These are phyloP conservation scores for Peribatodes rhomboidaria DNA, from an alignment of 2,888 invertebrate species.

Conservation along the genomic window DNA sequence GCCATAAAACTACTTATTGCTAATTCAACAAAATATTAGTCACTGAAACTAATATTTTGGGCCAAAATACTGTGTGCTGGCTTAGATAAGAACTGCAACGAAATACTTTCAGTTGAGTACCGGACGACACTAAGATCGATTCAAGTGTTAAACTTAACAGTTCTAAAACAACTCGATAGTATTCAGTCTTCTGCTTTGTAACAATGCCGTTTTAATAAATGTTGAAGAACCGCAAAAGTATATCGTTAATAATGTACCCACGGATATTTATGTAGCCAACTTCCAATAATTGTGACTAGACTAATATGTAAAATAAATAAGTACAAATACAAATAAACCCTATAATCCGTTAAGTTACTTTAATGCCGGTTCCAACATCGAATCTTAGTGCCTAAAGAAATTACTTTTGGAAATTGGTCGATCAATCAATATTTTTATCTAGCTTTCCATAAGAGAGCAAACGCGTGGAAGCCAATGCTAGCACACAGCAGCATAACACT, in stretches of 20 bases:
- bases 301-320: conserved; percentile 58
- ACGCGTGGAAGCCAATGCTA: conserved; percentile 51
- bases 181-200: conserved; percentile 45
- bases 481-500: conserved; percentile 56
- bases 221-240: conserved; percentile 20
- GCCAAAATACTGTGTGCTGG: conserved; percentile 59
- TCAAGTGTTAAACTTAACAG: conserved; percentile 21
- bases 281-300: conserved; percentile 69
- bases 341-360: conserved; percentile 44
- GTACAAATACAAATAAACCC: conserved; percentile 57
- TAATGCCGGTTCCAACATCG: conserved; percentile 46
- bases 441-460: conserved; percentile 55
- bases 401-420: conserved; percentile 40
- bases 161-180: conserved; percentile 16
- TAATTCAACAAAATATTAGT: conserved; percentile 61
- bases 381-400: conserved; percentile 62
- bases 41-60: conserved; percentile 59
- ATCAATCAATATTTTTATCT: conserved; percentile 3
- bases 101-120: conserved; percentile 37
- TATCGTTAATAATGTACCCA: conserved; percentile 1
- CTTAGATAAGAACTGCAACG: conserved; percentile 54
- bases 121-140: conserved; percentile 62
- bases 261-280: conserved; percentile 41
- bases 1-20: conserved; percentile 67
- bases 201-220: conserved; percentile 11